These are phyloP conservation scores for Drosophila neutralis DNA, from an alignment of 2,888 invertebrate genomes.

Conservation along the genomic window DNA sequence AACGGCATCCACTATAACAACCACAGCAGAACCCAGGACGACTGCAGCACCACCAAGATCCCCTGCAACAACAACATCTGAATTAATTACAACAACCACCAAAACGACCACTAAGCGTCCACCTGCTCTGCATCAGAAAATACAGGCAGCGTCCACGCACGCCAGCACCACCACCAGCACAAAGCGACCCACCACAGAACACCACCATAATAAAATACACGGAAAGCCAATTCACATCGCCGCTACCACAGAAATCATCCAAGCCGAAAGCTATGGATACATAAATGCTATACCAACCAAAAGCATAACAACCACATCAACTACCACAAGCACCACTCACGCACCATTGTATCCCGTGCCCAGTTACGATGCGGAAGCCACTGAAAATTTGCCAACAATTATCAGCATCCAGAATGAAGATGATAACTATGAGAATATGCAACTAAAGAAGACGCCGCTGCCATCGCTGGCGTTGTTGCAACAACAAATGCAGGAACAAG, in stretches of 20 bases:
- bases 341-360: slow-evolving; percentile 75
- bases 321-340: slow-evolving; percentile 50
- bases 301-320: slow-evolving; percentile 43
- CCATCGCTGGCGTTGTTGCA: slow-evolving; percentile 67
- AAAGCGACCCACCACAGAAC: slow-evolving; percentile 38
- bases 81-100: slow-evolving; percentile 17
- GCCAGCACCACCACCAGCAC: slow-evolving; percentile 29
- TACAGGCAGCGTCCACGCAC: slow-evolving; percentile 45
- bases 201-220: slow-evolving; percentile 54
- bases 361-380: slow-evolving; percentile 51
- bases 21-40: neutral
- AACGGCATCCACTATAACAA: slow-evolving; percentile 9
- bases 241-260: slow-evolving; percentile 41
- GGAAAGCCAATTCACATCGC: slow-evolving; percentile 54
- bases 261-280: slow-evolving; percentile 52
- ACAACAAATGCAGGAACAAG: slow-evolving; percentile 56
- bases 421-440: slow-evolving; percentile 16
- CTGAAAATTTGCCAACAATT: slow-evolving; percentile 30
- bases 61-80: slow-evolving; percentile 18
- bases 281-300: slow-evolving; percentile 40
- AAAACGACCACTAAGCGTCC: slow-evolving; percentile 26
- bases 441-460: slow-evolving; percentile 64
- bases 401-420: slow-evolving; percentile 7
- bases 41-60: slow-evolving; percentile 34
- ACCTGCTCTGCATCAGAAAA: slow-evolving; percentile 58